phyloP scores from a whole-genome alignment of 2,797 vertebrate species.

The Amblyraja radiata region DNA sequence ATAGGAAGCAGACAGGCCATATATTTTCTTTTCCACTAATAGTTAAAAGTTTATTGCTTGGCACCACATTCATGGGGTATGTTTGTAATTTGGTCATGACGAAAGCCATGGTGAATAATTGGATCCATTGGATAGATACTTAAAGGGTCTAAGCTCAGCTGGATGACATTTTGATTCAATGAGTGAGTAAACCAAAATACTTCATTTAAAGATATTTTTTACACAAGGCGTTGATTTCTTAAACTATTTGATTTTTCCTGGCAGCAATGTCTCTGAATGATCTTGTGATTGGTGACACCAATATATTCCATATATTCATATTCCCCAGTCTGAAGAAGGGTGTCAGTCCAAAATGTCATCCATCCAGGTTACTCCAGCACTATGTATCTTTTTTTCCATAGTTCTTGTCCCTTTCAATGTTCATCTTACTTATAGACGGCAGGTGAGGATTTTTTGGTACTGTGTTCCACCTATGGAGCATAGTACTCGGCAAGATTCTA shows the following conservation, averaged over 20 bases:
- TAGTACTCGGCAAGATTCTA: too few species aligned
- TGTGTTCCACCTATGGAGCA: too few species aligned
- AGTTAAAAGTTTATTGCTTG: background rate
- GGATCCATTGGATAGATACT: background rate
- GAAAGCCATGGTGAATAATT: background rate
- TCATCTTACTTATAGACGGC: too few species aligned
- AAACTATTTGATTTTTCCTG: too few species aligned
- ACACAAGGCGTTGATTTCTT: too few species aligned
- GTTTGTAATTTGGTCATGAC: background rate
- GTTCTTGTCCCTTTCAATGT: background rate
- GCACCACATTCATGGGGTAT: background rate
- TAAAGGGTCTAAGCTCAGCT: background rate
- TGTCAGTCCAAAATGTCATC: too few species aligned
- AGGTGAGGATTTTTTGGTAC: too few species aligned
- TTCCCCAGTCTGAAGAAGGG: too few species aligned
- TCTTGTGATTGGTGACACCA: too few species aligned
- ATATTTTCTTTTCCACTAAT: background rate
- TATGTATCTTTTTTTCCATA: background rate
- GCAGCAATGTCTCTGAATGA: too few species aligned
- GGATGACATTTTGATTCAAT: background rate
- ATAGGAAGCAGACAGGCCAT: background rate
- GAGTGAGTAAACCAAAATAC: background rate
- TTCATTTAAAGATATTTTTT: too few species aligned
- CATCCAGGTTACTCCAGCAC: too few species aligned
- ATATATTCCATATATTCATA: background rate